phyloP scores from a whole-genome alignment of 2,113 vertebrate species.

The Nannobrachium achirus region DNA sequence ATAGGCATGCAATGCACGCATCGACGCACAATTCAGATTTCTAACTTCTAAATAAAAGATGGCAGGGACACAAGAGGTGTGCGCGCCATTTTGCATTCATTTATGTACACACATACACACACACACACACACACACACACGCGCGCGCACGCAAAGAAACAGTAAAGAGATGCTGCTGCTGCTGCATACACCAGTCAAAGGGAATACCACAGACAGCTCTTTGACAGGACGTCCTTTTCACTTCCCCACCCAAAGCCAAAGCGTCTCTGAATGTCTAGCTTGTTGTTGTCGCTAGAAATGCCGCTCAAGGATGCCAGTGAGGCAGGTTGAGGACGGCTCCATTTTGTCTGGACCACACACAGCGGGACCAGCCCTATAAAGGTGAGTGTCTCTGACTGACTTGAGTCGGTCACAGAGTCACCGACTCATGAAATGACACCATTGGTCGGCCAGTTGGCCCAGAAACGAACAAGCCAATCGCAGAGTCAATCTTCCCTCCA shows the following conservation, averaged over 20 bases:
- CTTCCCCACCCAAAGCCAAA: conserved; percentile 39
- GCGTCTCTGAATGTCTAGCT: conserved; percentile 50
- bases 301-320: conserved; percentile 38
- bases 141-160: background rate
- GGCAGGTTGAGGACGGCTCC: conserved; percentile 31
- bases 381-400: too few species aligned
- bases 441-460: too few species aligned
- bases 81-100: background rate
- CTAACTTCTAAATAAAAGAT: too few species aligned
- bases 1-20: background rate
- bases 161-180: conserved; percentile 26
- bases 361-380: too few species aligned
- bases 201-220: conserved; percentile 54
- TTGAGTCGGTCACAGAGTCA: too few species aligned
- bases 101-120: background rate
- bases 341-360: background rate
- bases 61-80: conserved; percentile 4
- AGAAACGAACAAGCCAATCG: too few species aligned
- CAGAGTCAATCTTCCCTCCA: too few species aligned
- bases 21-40: too few species aligned
- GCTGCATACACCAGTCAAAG: conserved; percentile 54
- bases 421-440: too few species aligned
- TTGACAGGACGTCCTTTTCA: conserved; percentile 54
- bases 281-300: conserved; percentile 32
- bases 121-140: conserved; percentile 5